Evolutionary conservation across 2,888 invertebrate genomes (phyloP).

Genomic region (Temnothorax rugatulus): DNA sequence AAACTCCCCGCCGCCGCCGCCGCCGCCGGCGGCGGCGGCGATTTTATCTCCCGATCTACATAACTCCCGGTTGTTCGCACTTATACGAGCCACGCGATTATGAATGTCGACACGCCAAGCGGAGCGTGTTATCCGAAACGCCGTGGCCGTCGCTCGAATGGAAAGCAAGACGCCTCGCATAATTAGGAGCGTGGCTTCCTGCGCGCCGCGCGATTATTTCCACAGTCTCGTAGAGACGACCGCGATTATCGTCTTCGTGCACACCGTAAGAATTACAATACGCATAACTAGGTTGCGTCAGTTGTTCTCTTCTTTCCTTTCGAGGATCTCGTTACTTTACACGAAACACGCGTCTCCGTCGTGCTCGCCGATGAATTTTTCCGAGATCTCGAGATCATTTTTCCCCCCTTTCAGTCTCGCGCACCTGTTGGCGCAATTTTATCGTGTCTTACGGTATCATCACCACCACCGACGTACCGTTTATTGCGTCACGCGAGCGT

Average conservation of each 20-base stretch:
- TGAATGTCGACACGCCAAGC: conserved; percentile 37
- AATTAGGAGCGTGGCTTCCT: conserved; percentile 12
- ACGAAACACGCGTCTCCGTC: background rate
- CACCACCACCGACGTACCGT: conserved; percentile 39
- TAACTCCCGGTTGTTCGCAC: conserved; percentile 15
- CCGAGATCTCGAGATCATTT: background rate
- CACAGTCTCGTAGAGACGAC: background rate
- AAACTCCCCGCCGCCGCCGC: background rate
- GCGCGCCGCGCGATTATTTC: conserved; percentile 1
- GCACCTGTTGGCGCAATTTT: conserved; percentile 50
- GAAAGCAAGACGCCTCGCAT: conserved; percentile 24
- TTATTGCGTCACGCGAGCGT: conserved; percentile 67
- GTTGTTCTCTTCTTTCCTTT: too few relatives aligned
- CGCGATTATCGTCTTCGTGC: background rate
- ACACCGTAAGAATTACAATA: conserved; percentile 9
- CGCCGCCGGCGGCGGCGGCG: background rate
- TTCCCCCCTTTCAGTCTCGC: background rate
- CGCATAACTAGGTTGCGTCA: background rate
- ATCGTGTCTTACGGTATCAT: conserved; percentile 18
- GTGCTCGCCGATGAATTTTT: conserved; percentile 5
- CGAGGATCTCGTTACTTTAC: background rate
- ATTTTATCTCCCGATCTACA: conserved; percentile 11
- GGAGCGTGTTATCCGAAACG: conserved; percentile 40
- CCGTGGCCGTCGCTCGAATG: conserved; percentile 10
- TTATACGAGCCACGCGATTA: conserved; percentile 23